phyloP scores from a whole-genome alignment of 2,797 vertebrate species.

The Notolabrus celidotus region DNA sequence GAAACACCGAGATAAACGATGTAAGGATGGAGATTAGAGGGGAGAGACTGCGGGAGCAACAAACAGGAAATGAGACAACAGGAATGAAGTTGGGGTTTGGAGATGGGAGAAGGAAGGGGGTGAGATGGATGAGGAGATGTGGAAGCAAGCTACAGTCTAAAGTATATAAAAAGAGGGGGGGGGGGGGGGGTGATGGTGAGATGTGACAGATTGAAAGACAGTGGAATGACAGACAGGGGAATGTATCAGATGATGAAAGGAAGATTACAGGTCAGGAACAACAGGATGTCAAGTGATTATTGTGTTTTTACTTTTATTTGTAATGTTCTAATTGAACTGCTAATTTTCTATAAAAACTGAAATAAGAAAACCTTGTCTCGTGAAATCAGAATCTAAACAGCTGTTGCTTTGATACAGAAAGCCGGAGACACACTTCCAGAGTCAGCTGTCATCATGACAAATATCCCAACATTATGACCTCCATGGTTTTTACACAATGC shows the following conservation, averaged over 20 bases:
- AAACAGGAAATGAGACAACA: conserved; percentile 61
- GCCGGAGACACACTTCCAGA: too few relatives aligned
- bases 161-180: neutral
- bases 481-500: too few relatives aligned
- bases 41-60: conserved; percentile 7
- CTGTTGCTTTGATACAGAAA: too few relatives aligned
- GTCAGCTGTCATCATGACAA: too few relatives aligned
- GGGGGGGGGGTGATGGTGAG: conserved; percentile 15
- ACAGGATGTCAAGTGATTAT: too few relatives aligned
- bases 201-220: conserved; percentile 3
- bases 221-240: neutral
- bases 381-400: too few relatives aligned
- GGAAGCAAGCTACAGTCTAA: neutral
- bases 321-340: too few relatives aligned
- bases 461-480: too few relatives aligned
- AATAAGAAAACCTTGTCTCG: too few relatives aligned
- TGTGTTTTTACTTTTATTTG: too few relatives aligned
- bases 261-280: too few relatives aligned
- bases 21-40: conserved; percentile 51
- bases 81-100: conserved; percentile 27
- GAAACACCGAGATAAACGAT: conserved; percentile 64
- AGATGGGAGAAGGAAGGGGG: conserved; percentile 38
- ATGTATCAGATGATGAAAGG: neutral
- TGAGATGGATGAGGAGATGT: conserved; percentile 30
- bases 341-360: too few relatives aligned